phyloP scores from a whole-genome alignment of 2,888 invertebrate genomes.

The Cheiracanthium punctorium region DNA sequence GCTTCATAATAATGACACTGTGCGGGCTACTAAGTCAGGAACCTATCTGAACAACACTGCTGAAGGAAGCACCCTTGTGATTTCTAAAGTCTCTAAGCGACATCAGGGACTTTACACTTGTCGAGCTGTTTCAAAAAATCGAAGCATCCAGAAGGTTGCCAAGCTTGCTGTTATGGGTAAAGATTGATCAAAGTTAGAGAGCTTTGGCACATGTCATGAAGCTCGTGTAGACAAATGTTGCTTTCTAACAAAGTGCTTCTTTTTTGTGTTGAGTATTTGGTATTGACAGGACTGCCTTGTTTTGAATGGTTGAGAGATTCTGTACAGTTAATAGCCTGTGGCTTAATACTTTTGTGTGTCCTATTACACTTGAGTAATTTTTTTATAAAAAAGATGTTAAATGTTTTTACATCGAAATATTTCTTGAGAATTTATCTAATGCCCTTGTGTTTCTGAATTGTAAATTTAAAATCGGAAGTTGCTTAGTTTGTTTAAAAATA shows the following conservation, averaged over 20 bases:
- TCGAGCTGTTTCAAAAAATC: slow-evolving; percentile 64
- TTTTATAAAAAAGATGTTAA: no score
- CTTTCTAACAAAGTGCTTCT: slow-evolving; percentile 39
- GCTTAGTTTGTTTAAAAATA: no score
- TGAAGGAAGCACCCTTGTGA: slow-evolving; percentile 40
- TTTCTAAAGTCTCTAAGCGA: slow-evolving; percentile 42
- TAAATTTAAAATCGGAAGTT: no score
- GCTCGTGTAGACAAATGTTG: slow-evolving; percentile 43
- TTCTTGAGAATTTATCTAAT: no score
- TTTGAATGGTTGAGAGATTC: no score
- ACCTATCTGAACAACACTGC: slow-evolving; percentile 49
- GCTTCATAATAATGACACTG: slow-evolving; percentile 66
- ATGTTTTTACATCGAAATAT: no score
- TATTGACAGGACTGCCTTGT: neutral
- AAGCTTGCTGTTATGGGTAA: slow-evolving; percentile 64
- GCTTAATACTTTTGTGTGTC: no score
- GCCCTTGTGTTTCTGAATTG: no score
- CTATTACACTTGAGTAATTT: no score
- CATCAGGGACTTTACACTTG: slow-evolving; percentile 67
- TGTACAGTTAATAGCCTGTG: no score
- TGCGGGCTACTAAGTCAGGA: slow-evolving; percentile 37
- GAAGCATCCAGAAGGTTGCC: slow-evolving; percentile 67
- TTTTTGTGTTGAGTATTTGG: neutral
- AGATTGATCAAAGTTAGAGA: neutral
- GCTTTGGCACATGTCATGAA: slow-evolving; percentile 54